Conservation (phyloP, 2,888 invertebrate genomes). For the Lasioglossum figueresi region DNA sequence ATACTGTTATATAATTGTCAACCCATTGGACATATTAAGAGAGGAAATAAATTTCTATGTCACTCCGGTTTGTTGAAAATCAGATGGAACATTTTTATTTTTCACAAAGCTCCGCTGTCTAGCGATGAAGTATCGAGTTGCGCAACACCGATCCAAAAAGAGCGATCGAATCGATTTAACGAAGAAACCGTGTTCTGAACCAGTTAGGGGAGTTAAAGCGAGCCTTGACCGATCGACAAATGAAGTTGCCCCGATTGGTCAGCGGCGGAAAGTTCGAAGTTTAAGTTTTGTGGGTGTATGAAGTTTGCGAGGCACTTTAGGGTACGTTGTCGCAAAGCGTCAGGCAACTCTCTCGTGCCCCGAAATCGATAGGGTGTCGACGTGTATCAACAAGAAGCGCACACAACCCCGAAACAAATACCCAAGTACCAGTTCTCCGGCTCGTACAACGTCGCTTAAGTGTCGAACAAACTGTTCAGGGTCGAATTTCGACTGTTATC, state of each 20-base stretch:
- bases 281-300: not conserved
- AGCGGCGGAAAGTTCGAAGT: not conserved
- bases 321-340: constrained; percentile 10
- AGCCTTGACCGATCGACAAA: not conserved
- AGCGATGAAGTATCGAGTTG: not conserved
- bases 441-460: not conserved
- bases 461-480: not conserved
- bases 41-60: too few species aligned
- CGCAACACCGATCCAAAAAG: not conserved
- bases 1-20: too few species aligned
- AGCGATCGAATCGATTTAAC: not conserved
- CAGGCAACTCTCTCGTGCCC: not conserved
- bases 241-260: constrained; percentile 4
- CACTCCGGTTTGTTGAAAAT: too few species aligned
- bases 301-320: not conserved
- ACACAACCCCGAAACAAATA: constrained; percentile 4
- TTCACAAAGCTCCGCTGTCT: too few species aligned
- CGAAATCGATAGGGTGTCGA: constrained; percentile 20
- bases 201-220: not conserved
- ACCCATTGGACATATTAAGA: too few species aligned
- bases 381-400: not conserved
- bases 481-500: constrained; percentile 1
- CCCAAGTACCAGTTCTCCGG: not conserved
- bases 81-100: too few species aligned
- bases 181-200: not conserved